Conservation (phyloP, 2,888 invertebrate species). For the Taenaris catops region DNA sequence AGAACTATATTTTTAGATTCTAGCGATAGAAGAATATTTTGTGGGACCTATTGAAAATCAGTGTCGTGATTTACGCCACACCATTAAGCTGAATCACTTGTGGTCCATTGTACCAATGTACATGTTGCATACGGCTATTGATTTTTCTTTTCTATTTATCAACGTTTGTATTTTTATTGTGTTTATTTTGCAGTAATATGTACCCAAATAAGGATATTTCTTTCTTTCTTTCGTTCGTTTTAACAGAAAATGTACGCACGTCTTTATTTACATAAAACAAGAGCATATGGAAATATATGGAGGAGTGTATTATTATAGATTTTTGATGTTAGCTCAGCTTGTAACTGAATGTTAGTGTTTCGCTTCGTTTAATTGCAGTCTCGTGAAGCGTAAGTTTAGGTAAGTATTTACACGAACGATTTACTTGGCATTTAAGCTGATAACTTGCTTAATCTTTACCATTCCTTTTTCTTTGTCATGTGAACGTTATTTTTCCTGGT, state of each 20-base stretch:
- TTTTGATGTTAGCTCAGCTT: slow-evolving; percentile 22
- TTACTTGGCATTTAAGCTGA: slow-evolving; percentile 8
- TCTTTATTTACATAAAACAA: slow-evolving; percentile 63
- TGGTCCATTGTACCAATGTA: no score
- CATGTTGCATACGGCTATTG: no score
- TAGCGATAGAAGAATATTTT: no score
- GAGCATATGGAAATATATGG: slow-evolving; percentile 33
- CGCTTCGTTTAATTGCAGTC: slow-evolving; percentile 19
- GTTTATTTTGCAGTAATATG: no score
- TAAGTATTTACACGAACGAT: slow-evolving; percentile 10
- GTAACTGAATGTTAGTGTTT: slow-evolving; percentile 22
- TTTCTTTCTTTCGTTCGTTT: no score
- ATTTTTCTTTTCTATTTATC: no score
- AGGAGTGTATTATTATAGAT: slow-evolving; percentile 49
- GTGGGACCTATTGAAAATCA: no score
- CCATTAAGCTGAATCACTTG: no score
- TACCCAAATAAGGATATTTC: no score
- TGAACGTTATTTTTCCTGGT: not conserved
- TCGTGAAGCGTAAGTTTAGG: slow-evolving; percentile 3
- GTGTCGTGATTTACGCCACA: no score
- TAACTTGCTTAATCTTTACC: slow-evolving; percentile 3
- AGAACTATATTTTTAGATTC: no score
- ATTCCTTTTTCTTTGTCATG: not conserved
- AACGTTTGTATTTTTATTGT: no score
- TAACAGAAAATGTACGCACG: slow-evolving; percentile 13